phyloP scores from a whole-genome alignment of 2,113 vertebrate genomes.

The Chionodraco myersi region DNA sequence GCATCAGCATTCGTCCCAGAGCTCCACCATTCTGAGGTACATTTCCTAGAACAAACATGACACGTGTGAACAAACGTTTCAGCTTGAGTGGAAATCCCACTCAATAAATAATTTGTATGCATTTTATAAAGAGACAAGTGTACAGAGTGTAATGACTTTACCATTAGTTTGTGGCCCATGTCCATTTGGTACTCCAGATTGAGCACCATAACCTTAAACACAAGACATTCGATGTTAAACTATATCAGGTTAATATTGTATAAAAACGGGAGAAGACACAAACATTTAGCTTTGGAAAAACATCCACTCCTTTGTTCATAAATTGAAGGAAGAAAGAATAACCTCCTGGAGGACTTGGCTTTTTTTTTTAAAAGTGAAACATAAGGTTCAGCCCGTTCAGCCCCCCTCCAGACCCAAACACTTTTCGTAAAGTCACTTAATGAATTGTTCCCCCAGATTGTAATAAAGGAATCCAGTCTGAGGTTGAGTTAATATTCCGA shows the following conservation, averaged over 20 bases:
- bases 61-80: not conserved
- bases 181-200: constrained; percentile 47
- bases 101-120: not conserved
- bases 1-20: constrained; percentile 55
- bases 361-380: not conserved
- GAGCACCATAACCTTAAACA: constrained; percentile 66
- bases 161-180: constrained; percentile 58
- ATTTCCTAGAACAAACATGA: constrained; percentile 50
- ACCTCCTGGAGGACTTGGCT: too few species aligned
- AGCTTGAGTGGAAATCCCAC: not conserved
- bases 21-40: constrained; percentile 49
- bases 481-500: constrained; percentile 3
- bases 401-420: not conserved
- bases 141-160: constrained; percentile 22
- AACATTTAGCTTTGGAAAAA: not conserved
- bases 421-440: not conserved
- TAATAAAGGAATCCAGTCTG: not conserved
- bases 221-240: constrained; percentile 2
- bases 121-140: not conserved
- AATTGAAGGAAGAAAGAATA: too few species aligned
- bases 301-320: not conserved
- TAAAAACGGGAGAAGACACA: not conserved
- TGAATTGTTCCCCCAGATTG: not conserved
- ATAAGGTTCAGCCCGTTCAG: not conserved
- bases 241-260: not conserved